Conservation (phyloP, 2,113 vertebrate genomes). For the Lophius piscatorius region DNA sequence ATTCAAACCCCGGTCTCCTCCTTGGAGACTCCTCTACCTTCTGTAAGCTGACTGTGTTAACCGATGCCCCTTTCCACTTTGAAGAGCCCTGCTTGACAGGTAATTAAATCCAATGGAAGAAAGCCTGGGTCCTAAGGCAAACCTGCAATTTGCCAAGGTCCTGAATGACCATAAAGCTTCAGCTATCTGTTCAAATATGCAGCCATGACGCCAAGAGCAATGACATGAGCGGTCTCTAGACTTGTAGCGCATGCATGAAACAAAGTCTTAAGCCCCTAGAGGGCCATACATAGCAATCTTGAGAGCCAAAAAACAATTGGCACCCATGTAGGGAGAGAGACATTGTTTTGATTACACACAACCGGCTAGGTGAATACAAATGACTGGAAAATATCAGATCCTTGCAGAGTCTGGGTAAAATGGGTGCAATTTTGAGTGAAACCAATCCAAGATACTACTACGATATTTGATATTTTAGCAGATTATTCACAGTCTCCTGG, state of each 20-base stretch:
- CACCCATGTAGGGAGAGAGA: slow-evolving; percentile 22
- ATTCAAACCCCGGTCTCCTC: too few relatives aligned
- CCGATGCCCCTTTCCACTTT: slow-evolving; percentile 19
- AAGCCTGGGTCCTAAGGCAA: slow-evolving; percentile 38
- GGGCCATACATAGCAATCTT: slow-evolving; percentile 35
- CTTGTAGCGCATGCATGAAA: slow-evolving; percentile 50
- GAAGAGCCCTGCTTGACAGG: slow-evolving; percentile 45
- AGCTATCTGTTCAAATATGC: slow-evolving; percentile 55
- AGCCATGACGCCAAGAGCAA: slow-evolving; percentile 53
- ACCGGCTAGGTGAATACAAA: slow-evolving; percentile 24
- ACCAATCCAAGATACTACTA: slow-evolving; percentile 20
- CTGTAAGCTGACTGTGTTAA: slow-evolving; percentile 23
- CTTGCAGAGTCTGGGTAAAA: slow-evolving; percentile 11
- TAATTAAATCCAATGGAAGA: slow-evolving; percentile 40
- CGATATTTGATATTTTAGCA: slow-evolving; percentile 11
- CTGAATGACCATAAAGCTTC: slow-evolving; percentile 59
- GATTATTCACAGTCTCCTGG: slow-evolving; percentile 8
- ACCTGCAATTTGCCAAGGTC: slow-evolving; percentile 59
- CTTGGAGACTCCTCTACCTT: slow-evolving; percentile 21
- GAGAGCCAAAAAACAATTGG: slow-evolving; percentile 37
- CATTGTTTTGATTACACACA: slow-evolving; percentile 39
- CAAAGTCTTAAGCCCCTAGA: slow-evolving; percentile 48
- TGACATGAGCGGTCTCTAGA: slow-evolving; percentile 48
- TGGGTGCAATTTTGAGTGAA: neutral
- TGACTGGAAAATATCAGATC: slow-evolving; percentile 29